Evolutionary conservation across 2,888 invertebrate genomes (phyloP), one percentile per base, ranked within the genome.

Genomic region (Steinernema scapterisci): DNA sequence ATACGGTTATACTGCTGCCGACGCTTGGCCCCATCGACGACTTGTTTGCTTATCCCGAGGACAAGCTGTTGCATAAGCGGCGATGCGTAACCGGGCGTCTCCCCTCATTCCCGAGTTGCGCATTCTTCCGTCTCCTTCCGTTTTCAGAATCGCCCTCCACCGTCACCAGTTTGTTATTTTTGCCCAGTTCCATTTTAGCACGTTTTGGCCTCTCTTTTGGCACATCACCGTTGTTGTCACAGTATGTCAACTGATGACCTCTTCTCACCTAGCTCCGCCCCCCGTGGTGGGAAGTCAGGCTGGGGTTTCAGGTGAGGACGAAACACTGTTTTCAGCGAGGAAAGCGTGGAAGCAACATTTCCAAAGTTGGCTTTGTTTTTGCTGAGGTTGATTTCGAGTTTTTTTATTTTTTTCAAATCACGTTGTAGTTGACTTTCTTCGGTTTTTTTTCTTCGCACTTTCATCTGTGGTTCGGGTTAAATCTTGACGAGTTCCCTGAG

Each of bases 201-300:
- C 63, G 19, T 63, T 38, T 27, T 63, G 63, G 31, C 63, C 63
- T 63, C 63, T 31, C 63, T 63, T 63, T 63, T 63, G 23, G 63
- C 63, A 63, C 63, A 31, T 63, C 31, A 63, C 31, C 16, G 31
- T 38, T 63, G 63, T 63, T 31, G 63, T 63, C 63, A 63, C 63
- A 63, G 63, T 31, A 63, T 63, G 63, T 27, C 63, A 63, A 25
- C 63, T 7, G 63, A 25, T 63, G 63, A 63, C 63, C 63, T 63
- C 25, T 63, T 25, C 63, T 63, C 63, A 63, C 63, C 63, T 31
- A 19, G 63, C 31, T 16, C 27, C 63, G 63, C 63, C 63, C 63
- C 31, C 48, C 27, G 23, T 31, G 63, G 63, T 63, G 63, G 63
- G 16, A 16, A 63, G 31, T 63, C 16, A 63, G 63, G 63, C 3